Base-by-base conservation (phyloP, 2,797 vertebrate genomes). In the Halcyon badia region DNA sequence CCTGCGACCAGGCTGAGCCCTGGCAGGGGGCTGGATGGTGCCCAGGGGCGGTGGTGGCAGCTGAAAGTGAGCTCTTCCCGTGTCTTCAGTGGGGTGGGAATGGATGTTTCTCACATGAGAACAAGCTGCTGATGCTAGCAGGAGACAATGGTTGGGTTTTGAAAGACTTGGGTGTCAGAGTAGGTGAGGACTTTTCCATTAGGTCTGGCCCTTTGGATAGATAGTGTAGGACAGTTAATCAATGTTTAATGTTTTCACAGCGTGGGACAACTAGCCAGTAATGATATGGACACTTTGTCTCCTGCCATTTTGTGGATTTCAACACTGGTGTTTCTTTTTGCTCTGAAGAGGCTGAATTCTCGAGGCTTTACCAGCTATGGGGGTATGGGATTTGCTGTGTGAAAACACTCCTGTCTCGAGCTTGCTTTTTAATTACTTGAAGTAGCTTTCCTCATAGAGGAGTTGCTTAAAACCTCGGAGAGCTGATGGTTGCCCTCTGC, bases 131-230 rank as follows among this genome's bases (percentile, higher is more conserved):
- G 48, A 52, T 3, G 3, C 79, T 52, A 80, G n/a, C 3, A 5
- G 28, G 30, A 41, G 8, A 44, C 42, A 39, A 2, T 0, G 0
- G 62, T 18, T 14, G 17, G 17, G 21, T 61, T 94, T 78, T 79
- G 54, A 89, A 64, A 65, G 18, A 57, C 24, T 7, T 0, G 1
- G 0, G 0, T 70, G 61, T 26, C 51, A 35, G n/a, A 18, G 31
- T 37, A 17, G 11, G 13, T 72, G 70, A 80, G n/a, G 39, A 58
- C 46, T 83, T 91, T 48, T 51, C 46, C 18, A 21, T 80, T 44
- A 51, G 46, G 20, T 73, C 24, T 86, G 35, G 3, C 52, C 39
- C 35, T 87, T 77, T 60, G 22, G 31, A n/a, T 91, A 17, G 10
- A 14, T 78, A 22, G 20, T 1, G 3, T 19, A 24, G 71, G 28